Base-by-base conservation (phyloP, 2,797 vertebrate genomes). In the Neosalanx taihuensis region DNA sequence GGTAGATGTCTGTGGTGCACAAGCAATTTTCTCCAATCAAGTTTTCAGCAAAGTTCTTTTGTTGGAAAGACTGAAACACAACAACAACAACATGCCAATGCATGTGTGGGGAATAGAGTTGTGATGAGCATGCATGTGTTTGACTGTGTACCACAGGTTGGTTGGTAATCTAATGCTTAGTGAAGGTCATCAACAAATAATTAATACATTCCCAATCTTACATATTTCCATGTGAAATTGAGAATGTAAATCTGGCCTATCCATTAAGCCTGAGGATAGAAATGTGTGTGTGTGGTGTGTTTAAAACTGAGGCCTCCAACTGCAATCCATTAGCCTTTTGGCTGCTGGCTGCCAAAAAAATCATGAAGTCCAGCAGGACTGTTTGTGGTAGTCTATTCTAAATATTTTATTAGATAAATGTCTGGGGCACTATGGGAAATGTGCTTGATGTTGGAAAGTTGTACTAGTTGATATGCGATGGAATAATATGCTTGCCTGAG, bases 401-500 rank as follows among this genome's bases (percentile, higher is more conserved):
- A 95, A 94, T 95, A 94, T 94, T 94, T 95, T 90, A 94, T 92
- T 84, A 94, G 90, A 87, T 91, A 92, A 87, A 91, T 84, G 90
- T 85, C 81, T 82, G 86, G 82, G 51, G 71, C 77, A 18, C 70
- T 10, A 20, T 33, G 23, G 49, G 87, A 83, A 89, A 75, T 85
- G 88, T 88, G 90, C 89, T 92, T 92, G 91, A 81, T 89, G 87
- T 76, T 86, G 90, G 86, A 92, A 93, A 92, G 90, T 87, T 91
- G 94, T 92, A 46, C 9, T 46, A 46, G 41, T 46, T 46, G 41
- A 46, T 46, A 46, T 46, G 13, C 12, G 41, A 46, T 46, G 41
- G 41, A 56, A 56, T 17, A 17, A 56, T 56, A 56, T 4, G 51
- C 51, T 56, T 5, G 51, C 15, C 18, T n/a, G 51, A 56, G 62